Evolutionary conservation across 2,888 invertebrate species (phyloP), one percentile per base, ranked within the genome.

Genomic region (Mimas tiliae): DNA sequence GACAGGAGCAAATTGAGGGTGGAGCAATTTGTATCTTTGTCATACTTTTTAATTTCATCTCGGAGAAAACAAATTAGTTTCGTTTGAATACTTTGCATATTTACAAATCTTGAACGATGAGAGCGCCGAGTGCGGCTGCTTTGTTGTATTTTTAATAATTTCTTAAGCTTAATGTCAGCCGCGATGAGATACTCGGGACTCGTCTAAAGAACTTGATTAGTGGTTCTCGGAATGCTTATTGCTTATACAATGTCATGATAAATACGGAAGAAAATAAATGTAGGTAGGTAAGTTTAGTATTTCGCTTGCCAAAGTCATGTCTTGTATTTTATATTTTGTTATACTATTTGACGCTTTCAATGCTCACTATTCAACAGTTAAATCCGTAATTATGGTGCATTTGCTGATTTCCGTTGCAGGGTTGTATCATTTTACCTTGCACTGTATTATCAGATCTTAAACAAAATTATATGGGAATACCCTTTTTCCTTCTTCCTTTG

Each of bases 21-120:
- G 78, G 82, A 85, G 84, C 87, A 89, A 90, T 91, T 87, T 91
- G 86, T 89, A 89, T 86, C 83, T 86, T 88, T 87, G 88, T 90
- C 89, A 89, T 88, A 87, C 86, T 91, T 88, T 90, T 90, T 90
- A 91, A 91, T 90, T 90, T 88, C 81, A 87, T 85, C 81, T 79
- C 77, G 80, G 83, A 84, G 82, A 81, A 85, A 85, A 87, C 87
- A 89, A 86, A 88, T 88, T 87, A 86, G 84, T 85, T 85, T 82
- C 82, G 81, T 83, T 83, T 74, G 81, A 86, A 85, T 84, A 84
- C 85, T 88, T 87, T 86, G 82, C 83, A 86, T 87, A 84, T 87
- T 87, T 86, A 81, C 85, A 84, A 82, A 84, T 83, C 82, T 82
- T 79, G 77, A 78, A 81, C 79, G 78, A 81, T 84, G 79, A 76